Conservation (phyloP, 2,888 invertebrate genomes). For the Scaptomyza caliginosa region DNA sequence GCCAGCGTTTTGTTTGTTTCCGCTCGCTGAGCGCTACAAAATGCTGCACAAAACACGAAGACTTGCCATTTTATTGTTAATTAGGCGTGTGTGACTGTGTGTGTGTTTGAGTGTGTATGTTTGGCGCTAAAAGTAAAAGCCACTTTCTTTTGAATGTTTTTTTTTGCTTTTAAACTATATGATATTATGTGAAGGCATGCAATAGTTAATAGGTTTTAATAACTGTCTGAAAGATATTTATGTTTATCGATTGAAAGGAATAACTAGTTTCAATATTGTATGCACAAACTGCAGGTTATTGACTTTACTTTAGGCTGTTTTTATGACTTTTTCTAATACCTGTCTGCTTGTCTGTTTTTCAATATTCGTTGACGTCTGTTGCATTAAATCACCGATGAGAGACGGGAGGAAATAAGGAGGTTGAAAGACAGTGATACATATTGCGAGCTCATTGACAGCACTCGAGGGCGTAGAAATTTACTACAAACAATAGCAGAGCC, state of each 20-base stretch:
- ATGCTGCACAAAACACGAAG: constrained; percentile 14
- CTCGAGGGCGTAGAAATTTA: constrained; percentile 35
- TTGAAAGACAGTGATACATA: background rate
- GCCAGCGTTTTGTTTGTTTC: constrained; percentile 39
- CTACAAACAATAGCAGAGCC: constrained; percentile 47
- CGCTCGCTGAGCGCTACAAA: constrained; percentile 12
- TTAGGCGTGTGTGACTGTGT: constrained; percentile 35
- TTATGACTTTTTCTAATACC: constrained; percentile 13
- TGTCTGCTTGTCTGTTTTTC: constrained; percentile 18
- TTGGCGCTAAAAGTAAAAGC: background rate
- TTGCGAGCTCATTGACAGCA: constrained; percentile 46
- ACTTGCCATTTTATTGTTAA: constrained; percentile 36
- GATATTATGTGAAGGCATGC: too few species aligned
- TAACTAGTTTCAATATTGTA: background rate
- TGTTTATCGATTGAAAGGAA: background rate
- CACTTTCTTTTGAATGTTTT: too few species aligned
- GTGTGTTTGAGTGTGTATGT: constrained; percentile 10
- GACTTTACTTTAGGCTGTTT: constrained; percentile 1
- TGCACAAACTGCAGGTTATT: constrained; percentile 18
- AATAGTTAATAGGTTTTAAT: too few species aligned
- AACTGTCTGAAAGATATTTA: background rate
- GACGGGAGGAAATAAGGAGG: background rate
- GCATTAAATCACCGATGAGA: background rate
- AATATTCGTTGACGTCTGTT: constrained; percentile 13
- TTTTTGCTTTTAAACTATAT: too few species aligned